A percentile compares a stretch with the other conserved stretches of the same genome.
Conservation (phyloP, 2,113 vertebrate species). For the Todiramphus chloris region DNA sequence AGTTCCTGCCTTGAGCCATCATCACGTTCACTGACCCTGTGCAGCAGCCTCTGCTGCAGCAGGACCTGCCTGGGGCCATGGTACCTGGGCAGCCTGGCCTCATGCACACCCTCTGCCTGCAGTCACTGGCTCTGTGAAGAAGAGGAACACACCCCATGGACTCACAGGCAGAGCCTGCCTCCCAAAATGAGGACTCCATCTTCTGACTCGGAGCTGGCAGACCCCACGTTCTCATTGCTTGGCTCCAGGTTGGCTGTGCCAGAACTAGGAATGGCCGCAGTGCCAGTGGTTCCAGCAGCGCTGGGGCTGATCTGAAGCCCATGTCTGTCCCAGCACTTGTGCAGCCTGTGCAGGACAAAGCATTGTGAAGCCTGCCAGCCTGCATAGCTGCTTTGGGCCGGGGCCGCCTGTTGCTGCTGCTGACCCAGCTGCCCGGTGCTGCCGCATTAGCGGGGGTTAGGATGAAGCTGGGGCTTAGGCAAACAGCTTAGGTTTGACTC, state of each 20-base stretch:
- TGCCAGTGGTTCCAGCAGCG: not conserved
- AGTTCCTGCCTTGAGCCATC: not conserved
- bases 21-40: not conserved
- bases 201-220: not conserved
- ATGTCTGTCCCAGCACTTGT: fast-evolving
- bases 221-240: not conserved
- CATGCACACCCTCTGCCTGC: fast-evolving
- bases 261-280: not conserved
- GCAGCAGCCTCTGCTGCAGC: not conserved
- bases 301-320: not conserved
- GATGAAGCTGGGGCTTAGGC: not conserved
- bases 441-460: not conserved
- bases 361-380: not conserved
- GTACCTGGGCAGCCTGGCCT: not conserved
- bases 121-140: not conserved
- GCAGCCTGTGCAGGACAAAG: not conserved
- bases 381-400: fast-evolving
- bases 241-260: not conserved
- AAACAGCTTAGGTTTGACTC: constrained; percentile 23
- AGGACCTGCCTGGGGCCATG: not conserved
- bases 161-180: not conserved
- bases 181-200: not conserved
- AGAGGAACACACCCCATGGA: not conserved
- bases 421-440: not conserved
- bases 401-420: not conserved